phyloP scores from a whole-genome alignment of 1,140 invertebrate species.

The Triops cancriformis region DNA sequence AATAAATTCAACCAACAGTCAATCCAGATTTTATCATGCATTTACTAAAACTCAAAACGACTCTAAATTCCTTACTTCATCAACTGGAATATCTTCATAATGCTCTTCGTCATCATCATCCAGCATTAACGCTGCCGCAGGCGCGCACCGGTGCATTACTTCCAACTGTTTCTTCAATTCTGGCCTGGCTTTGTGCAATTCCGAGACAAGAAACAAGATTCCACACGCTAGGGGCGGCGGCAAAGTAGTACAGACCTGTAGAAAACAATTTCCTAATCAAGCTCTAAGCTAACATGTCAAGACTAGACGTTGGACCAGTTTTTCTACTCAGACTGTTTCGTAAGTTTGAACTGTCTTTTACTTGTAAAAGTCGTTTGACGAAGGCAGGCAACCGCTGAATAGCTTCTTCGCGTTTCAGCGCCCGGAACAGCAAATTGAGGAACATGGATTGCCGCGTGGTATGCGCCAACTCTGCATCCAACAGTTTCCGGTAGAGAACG shows the following conservation, averaged over 20 bases:
- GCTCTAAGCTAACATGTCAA: too few relatives aligned
- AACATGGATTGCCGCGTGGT: slow-evolving; percentile 71
- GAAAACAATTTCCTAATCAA: too few relatives aligned
- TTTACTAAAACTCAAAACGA: slow-evolving; percentile 32
- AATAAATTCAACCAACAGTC: too few relatives aligned
- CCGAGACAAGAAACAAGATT: slow-evolving; percentile 67
- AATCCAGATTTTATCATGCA: too few relatives aligned
- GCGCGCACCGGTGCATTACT: background rate
- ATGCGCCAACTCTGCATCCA: slow-evolving; percentile 62
- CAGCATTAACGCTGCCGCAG: background rate
- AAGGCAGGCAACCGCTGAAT: slow-evolving; percentile 67
- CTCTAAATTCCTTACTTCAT: slow-evolving; percentile 40
- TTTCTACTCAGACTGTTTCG: background rate
- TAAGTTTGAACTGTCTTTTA: slow-evolving; percentile 38
- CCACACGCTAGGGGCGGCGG: slow-evolving; percentile 53
- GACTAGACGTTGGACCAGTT: too few relatives aligned
- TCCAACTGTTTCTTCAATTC: slow-evolving; percentile 30
- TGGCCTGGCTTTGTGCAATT: slow-evolving; percentile 46
- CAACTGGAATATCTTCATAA: slow-evolving; percentile 39
- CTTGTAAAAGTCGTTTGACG: slow-evolving; percentile 79
- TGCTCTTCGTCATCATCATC: slow-evolving; percentile 38
- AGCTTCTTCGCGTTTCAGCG: slow-evolving; percentile 68
- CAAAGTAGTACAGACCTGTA: background rate
- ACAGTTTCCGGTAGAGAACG: slow-evolving; percentile 77
- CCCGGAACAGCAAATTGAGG: slow-evolving; percentile 77